phyloP scores from a whole-genome alignment of 2,113 vertebrate species.

The Phalacrocorax aristotelis region DNA sequence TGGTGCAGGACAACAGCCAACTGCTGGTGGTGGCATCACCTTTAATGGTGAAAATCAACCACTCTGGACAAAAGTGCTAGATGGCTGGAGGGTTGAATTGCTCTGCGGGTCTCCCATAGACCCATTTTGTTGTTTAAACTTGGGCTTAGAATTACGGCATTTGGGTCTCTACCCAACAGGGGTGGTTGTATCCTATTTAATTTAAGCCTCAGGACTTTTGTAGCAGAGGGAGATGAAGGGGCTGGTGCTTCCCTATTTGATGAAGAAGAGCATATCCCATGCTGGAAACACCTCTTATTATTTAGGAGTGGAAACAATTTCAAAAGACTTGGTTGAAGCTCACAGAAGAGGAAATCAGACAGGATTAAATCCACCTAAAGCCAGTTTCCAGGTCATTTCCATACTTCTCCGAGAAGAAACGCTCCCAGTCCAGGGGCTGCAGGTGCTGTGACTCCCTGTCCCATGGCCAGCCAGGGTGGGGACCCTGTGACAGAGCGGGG shows the following conservation, averaged over 20 bases:
- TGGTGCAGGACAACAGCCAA: background rate
- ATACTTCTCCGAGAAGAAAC: background rate
- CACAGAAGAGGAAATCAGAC: background rate
- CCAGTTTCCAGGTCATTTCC: background rate
- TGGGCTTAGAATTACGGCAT: background rate
- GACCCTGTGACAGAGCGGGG: background rate
- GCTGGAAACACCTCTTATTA: background rate
- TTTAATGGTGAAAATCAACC: background rate
- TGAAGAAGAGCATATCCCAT: background rate
- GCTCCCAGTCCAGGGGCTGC: background rate
- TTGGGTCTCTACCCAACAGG: background rate
- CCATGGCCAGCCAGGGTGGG: background rate
- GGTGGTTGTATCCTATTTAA: background rate
- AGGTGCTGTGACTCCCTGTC: background rate
- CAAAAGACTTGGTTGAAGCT: background rate
- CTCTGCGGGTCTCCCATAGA: background rate
- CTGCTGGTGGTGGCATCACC: background rate
- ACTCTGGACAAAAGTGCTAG: background rate
- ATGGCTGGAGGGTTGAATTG: fast-evolving
- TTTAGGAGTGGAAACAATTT: background rate
- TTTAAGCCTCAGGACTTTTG: background rate
- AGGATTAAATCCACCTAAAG: background rate
- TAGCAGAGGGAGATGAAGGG: background rate
- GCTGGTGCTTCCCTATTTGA: background rate
- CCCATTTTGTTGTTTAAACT: background rate